These are phyloP conservation scores for Vireo altiloquus DNA, from an alignment of 2,113 vertebrate genomes.

Conservation along the genomic window DNA sequence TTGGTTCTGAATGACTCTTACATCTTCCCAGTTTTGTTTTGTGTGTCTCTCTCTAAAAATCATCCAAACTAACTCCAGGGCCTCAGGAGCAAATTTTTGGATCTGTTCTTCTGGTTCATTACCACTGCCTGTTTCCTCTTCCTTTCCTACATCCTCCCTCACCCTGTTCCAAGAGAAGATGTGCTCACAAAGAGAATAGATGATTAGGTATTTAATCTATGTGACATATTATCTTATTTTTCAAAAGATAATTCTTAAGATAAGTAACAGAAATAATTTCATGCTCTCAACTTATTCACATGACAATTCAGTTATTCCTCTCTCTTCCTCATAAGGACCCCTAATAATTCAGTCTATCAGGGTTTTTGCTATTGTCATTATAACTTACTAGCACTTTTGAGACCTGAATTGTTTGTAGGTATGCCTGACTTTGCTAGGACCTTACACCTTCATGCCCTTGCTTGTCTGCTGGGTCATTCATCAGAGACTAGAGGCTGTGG, in stretches of 20 bases:
- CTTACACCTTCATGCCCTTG: fast-evolving
- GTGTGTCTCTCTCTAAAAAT: not conserved
- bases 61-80: not conserved
- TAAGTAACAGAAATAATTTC: not conserved
- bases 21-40: not conserved
- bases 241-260: not conserved
- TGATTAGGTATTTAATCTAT: not conserved
- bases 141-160: not conserved
- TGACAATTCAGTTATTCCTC: not conserved
- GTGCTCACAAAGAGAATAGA: not conserved
- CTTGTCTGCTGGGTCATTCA: fast-evolving
- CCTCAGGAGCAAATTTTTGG: not conserved
- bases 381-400: not conserved
- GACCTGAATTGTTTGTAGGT: not conserved
- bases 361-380: not conserved
- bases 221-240: not conserved
- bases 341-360: not conserved
- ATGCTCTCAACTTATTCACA: not conserved
- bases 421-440: not conserved
- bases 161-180: not conserved
- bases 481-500: not conserved
- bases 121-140: not conserved
- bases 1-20: not conserved
- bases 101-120: not conserved
- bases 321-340: not conserved